Percentiles rank a stretch among this genome's conserved stretches.
Evolutionary conservation across 30 jellyfish, hydroid and myxozoan genomes (phyloP).

Genomic region (Phacellophora camtschatica): DNA sequence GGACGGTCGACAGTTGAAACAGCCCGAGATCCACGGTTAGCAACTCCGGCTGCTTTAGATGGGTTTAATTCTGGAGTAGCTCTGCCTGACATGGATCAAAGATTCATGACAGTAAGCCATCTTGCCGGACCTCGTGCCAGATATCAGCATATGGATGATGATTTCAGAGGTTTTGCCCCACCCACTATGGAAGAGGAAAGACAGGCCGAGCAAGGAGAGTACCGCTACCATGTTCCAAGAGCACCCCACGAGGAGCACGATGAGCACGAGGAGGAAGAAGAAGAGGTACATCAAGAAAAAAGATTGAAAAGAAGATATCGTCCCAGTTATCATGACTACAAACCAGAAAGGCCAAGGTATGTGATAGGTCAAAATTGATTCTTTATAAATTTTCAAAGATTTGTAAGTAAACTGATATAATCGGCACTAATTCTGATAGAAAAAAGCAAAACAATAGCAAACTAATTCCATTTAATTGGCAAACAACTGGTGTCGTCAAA

Average conservation of each 20-base stretch:
- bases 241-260: slow-evolving; percentile 2
- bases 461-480: too few species aligned
- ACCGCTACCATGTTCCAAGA: slow-evolving; percentile 63
- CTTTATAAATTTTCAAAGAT: too few species aligned
- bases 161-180: slow-evolving; percentile 37
- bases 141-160: slow-evolving; percentile 43
- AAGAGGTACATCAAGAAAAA: not conserved
- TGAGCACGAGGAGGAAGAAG: slow-evolving; percentile 9
- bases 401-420: too few species aligned
- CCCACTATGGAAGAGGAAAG: slow-evolving; percentile 63
- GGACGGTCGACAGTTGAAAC: slow-evolving; percentile 88
- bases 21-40: slow-evolving; percentile 74
- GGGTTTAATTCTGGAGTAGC: slow-evolving; percentile 92
- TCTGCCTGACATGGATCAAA: slow-evolving; percentile 82
- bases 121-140: slow-evolving; percentile 39
- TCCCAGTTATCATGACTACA: slow-evolving; percentile 12
- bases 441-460: not conserved
- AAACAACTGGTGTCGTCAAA: too few species aligned
- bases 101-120: slow-evolving; percentile 59
- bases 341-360: slow-evolving; percentile 46
- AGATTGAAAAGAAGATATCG: slow-evolving; percentile 26
- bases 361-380: too few species aligned
- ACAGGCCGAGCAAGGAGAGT: slow-evolving; percentile 57
- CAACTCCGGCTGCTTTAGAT: slow-evolving; percentile 66
- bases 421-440: not conserved